Percentiles rank a stretch among this genome's conserved stretches.
phyloP scores from a whole-genome alignment of 2,888 invertebrate genomes.

The Cataglyphis altisquamis region DNA sequence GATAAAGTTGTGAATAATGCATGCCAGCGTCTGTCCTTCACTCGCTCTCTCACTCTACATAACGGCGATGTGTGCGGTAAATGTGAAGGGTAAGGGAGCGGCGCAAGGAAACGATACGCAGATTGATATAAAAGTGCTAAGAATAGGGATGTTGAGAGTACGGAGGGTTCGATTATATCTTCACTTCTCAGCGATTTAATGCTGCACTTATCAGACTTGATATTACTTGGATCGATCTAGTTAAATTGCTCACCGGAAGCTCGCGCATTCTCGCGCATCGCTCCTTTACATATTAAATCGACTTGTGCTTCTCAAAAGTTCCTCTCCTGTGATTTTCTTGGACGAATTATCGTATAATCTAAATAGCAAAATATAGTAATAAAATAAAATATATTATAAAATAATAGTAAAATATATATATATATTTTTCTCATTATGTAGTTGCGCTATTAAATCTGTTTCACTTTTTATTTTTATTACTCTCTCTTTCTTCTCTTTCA shows the following conservation, averaged over 20 bases:
- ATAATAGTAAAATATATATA: neutral
- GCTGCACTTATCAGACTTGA: neutral
- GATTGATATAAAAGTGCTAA: neutral
- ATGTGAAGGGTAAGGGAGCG: slow-evolving; percentile 3
- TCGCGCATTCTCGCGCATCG: neutral
- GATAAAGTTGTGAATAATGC: neutral
- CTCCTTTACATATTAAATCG: neutral
- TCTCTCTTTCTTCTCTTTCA: neutral
- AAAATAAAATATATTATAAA: neutral
- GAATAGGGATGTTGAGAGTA: neutral
- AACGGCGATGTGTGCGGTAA: neutral
- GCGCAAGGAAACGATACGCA: neutral
- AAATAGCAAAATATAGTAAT: neutral
- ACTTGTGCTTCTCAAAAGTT: neutral
- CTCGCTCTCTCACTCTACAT: neutral
- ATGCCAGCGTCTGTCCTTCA: neutral
- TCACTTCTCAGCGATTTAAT: neutral
- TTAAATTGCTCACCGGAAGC: neutral
- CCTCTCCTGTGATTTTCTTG: neutral
- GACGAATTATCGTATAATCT: neutral
- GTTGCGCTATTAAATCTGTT: neutral
- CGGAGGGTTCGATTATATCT: neutral
- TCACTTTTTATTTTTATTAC: neutral
- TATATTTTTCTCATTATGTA: no score
- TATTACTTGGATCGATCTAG: neutral